Conservation (phyloP, 2,113 vertebrate genomes). For the Brachyhypopomus gauderio region DNA sequence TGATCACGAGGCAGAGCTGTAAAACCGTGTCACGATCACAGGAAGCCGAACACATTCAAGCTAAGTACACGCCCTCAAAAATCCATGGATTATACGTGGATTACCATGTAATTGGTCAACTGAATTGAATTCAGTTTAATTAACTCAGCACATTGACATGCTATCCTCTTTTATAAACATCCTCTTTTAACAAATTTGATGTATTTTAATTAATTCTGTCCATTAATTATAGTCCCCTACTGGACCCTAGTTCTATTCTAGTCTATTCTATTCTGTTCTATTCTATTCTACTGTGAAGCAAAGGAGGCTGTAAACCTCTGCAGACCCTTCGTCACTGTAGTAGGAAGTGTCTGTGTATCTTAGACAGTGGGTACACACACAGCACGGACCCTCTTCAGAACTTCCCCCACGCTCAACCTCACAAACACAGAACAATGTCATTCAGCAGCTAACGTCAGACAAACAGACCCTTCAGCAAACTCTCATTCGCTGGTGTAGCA, state of each 20-base stretch:
- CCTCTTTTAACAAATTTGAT: neutral
- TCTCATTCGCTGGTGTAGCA: neutral
- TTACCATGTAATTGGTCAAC: too few species aligned
- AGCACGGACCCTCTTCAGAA: neutral
- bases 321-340: neutral
- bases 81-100: too few species aligned
- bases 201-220: neutral
- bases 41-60: neutral
- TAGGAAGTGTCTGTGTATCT: neutral
- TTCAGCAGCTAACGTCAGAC: neutral
- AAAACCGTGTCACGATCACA: neutral
- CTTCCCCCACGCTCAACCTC: neutral
- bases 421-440: slow-evolving; percentile 3
- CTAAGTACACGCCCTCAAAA: neutral
- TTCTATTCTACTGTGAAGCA: neutral
- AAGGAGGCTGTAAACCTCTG: neutral
- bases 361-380: neutral
- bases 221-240: neutral
- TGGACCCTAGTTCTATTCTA: neutral
- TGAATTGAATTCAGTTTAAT: too few species aligned
- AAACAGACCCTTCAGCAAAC: neutral
- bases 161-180: neutral
- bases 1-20: neutral
- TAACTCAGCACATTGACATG: neutral
- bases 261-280: neutral